Evolutionary conservation across 2,888 invertebrate genomes (phyloP).

Genomic region (Parapristionchus giblindavisi): DNA sequence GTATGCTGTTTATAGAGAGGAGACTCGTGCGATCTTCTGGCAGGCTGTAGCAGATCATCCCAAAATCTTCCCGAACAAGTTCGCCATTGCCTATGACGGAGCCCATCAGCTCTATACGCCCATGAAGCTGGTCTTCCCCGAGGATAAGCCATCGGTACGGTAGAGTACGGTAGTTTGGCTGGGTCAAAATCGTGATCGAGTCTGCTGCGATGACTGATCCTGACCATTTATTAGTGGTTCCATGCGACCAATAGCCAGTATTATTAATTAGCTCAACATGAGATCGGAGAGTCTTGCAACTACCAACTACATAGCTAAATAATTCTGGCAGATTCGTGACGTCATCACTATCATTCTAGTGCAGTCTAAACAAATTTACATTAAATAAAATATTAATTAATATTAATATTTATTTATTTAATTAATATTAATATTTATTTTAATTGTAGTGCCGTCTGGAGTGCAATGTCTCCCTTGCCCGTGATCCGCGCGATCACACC

Average conservation of each 20-base stretch:
- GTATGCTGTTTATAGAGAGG: slow-evolving; percentile 55
- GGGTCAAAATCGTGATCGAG: neutral
- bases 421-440: too few relatives aligned
- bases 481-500: slow-evolving; percentile 57
- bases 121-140: slow-evolving; percentile 54
- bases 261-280: neutral
- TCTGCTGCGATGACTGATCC: too few relatives aligned
- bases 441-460: slow-evolving; percentile 46
- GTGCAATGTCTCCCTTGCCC: slow-evolving; percentile 53
- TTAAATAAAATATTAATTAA: too few relatives aligned
- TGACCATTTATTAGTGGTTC: neutral
- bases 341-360: too few relatives aligned
- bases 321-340: too few relatives aligned
- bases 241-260: neutral
- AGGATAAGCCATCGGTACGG: slow-evolving; percentile 48
- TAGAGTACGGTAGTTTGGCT: neutral
- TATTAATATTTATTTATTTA: too few relatives aligned
- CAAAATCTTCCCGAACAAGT: slow-evolving; percentile 58
- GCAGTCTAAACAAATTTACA: too few relatives aligned
- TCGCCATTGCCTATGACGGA: slow-evolving; percentile 64
- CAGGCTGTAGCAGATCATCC: slow-evolving; percentile 56
- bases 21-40: slow-evolving; percentile 65
- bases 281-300: neutral
- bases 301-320: too few relatives aligned
- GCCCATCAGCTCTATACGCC: slow-evolving; percentile 61